A percentile compares a stretch with the other conserved stretches of the same genome.
These are phyloP conservation scores for Agelastica alni DNA, from an alignment of 2,888 invertebrate genomes.

Conservation along the genomic window DNA sequence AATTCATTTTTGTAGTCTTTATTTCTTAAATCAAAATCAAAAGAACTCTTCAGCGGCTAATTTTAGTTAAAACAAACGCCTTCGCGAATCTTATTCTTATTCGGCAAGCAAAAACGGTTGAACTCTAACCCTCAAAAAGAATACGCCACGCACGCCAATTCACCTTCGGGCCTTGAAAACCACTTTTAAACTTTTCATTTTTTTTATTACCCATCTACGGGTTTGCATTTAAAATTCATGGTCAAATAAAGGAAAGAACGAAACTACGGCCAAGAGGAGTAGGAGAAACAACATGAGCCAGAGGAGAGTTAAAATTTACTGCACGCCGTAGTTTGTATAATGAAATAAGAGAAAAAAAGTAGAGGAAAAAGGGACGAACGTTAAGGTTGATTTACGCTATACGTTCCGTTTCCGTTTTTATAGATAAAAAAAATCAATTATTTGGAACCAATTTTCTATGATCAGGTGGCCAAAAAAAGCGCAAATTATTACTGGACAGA, in stretches of 20 bases:
- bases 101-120: no score
- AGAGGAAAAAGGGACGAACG: no score
- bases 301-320: constrained; percentile 27
- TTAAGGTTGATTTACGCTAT: no score
- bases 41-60: no score
- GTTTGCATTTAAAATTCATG: constrained; percentile 47
- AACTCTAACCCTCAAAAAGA: neutral
- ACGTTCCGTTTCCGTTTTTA: constrained; percentile 11
- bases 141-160: constrained; percentile 12
- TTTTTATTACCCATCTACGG: constrained; percentile 44
- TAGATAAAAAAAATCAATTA: no score
- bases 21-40: no score
- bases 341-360: constrained; percentile 22
- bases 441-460: no score
- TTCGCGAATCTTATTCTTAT: no score
- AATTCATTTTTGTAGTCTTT: no score
- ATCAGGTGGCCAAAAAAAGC: no score
- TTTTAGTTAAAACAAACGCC: no score
- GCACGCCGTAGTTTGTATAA: constrained; percentile 28
- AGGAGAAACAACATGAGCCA: constrained; percentile 24
- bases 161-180: constrained; percentile 41
- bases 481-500: no score
- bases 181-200: constrained; percentile 41
- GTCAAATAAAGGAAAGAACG: constrained; percentile 43
- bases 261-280: constrained; percentile 6